These are phyloP conservation scores for Rhinogobio ventralis DNA, from an alignment of 2,797 vertebrate genomes.

Conservation along the genomic window DNA sequence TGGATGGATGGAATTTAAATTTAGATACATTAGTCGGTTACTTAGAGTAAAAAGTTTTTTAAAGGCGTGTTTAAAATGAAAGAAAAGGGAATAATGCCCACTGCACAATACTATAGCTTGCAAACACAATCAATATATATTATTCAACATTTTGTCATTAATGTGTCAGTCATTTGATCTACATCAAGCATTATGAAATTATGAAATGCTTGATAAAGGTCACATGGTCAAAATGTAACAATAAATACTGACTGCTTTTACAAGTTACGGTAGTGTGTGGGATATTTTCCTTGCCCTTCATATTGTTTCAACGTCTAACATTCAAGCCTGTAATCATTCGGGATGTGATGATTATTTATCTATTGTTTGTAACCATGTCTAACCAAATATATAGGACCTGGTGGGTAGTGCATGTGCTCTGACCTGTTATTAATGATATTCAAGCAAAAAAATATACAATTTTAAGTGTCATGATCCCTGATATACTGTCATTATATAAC, in stretches of 20 bases:
- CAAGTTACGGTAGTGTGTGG: background rate
- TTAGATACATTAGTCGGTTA: too few species aligned
- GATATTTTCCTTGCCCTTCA: background rate
- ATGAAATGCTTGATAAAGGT: background rate
- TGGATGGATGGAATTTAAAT: too few species aligned
- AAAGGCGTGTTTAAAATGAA: too few species aligned
- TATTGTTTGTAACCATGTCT: background rate
- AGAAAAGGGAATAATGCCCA: too few species aligned
- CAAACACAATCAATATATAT: background rate
- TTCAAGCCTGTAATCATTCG: background rate
- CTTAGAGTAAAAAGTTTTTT: too few species aligned
- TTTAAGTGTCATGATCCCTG: conserved; percentile 3
- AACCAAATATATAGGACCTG: too few species aligned
- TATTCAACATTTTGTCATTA: background rate
- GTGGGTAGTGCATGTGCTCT: background rate
- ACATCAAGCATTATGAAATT: background rate
- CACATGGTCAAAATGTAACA: too few species aligned
- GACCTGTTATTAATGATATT: background rate
- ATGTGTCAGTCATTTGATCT: background rate
- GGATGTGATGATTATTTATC: background rate
- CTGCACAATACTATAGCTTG: background rate
- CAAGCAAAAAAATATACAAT: background rate
- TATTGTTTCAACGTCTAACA: background rate
- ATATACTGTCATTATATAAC: background rate
- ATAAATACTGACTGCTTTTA: background rate